phyloP scores from a whole-genome alignment of 2,113 vertebrate species.

The Spheniscus mendiculus region DNA sequence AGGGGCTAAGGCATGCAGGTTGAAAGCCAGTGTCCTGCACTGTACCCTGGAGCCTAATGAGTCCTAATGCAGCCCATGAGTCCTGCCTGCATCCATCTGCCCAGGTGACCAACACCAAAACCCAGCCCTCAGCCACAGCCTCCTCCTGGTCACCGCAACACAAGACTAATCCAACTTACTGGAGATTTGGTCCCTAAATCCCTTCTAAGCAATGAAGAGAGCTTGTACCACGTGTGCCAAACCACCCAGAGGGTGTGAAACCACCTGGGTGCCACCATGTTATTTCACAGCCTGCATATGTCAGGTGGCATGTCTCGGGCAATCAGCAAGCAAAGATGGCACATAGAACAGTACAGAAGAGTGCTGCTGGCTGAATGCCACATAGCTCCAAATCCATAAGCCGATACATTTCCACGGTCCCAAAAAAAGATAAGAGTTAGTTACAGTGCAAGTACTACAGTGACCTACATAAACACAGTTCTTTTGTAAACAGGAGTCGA shows the following conservation, averaged over 20 bases:
- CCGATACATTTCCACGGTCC: not conserved
- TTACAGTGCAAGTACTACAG: not conserved
- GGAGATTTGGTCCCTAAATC: not conserved
- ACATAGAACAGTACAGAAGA: not conserved
- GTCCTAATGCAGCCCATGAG: not conserved
- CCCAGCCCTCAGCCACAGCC: not conserved
- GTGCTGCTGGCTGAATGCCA: not conserved
- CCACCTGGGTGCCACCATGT: fast-evolving
- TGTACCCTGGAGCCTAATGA: not conserved
- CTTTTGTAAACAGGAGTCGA: not conserved
- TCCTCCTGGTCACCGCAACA: not conserved
- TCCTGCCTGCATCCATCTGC: not conserved
- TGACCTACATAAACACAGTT: constrained; percentile 15
- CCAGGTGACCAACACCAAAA: not conserved
- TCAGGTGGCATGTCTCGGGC: not conserved
- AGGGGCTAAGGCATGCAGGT: not conserved
- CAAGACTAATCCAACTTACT: not conserved
- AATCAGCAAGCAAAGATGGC: not conserved
- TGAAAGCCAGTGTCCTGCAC: not conserved
- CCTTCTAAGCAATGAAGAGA: not conserved
- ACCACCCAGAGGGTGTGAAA: not conserved
- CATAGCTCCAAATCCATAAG: not conserved
- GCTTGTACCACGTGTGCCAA: not conserved
- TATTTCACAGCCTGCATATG: not conserved
- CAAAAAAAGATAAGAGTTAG: not conserved